Conservation (phyloP, 2,888 invertebrate species). For the Coelopa pilipes region DNA sequence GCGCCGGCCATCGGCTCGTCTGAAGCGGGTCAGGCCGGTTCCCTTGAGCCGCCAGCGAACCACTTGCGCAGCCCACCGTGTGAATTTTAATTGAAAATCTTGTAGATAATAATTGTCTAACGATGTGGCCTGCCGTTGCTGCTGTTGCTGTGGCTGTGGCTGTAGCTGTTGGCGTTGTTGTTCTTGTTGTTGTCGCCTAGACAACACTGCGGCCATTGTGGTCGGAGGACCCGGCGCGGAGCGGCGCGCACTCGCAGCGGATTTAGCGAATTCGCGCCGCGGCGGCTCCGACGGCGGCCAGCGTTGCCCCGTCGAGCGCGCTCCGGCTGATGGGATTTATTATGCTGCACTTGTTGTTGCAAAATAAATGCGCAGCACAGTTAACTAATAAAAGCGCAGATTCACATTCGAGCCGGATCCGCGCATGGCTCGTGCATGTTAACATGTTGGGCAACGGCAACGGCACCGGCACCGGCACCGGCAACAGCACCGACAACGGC, state of each 20-base stretch:
- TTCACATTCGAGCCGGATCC: neutral
- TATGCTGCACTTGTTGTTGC: slow-evolving; percentile 9
- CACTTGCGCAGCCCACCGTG: slow-evolving; percentile 53
- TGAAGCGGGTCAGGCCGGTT: neutral
- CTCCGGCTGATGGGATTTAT: neutral
- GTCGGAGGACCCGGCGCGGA: neutral
- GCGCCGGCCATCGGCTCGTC: no score
- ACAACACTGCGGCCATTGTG: neutral
- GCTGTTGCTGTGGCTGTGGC: neutral
- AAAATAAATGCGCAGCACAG: slow-evolving; percentile 11
- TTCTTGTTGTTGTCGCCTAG: neutral
- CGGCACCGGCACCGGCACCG: slow-evolving; percentile 27
- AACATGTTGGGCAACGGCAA: slow-evolving; percentile 16
- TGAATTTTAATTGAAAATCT: slow-evolving; percentile 61
- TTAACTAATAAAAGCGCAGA: slow-evolving; percentile 23
- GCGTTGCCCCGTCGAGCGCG: neutral
- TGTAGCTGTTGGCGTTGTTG: slow-evolving; percentile 16
- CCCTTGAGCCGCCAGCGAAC: neutral
- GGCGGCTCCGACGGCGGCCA: neutral
- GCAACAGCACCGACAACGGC: slow-evolving; percentile 28
- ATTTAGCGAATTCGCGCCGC: neutral
- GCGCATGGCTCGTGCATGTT: neutral
- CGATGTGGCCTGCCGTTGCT: neutral
- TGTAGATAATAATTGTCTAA: slow-evolving; percentile 45
- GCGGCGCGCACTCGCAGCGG: neutral